These are phyloP conservation scores for Drosophila meridionalis DNA, from an alignment of 2,888 invertebrate genomes.

Conservation along the genomic window DNA sequence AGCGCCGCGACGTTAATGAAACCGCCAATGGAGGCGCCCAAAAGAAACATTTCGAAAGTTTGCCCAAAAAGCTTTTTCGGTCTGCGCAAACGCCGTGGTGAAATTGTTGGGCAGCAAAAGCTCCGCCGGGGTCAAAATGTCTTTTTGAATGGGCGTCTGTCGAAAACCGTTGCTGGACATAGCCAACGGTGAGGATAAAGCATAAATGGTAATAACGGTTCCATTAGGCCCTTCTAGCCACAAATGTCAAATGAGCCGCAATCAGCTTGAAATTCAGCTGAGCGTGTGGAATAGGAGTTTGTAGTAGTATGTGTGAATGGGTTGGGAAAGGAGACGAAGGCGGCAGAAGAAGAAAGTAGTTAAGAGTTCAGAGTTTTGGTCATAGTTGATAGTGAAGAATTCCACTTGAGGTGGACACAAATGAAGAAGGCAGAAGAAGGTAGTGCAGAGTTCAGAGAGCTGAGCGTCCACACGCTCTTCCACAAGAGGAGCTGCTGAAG, in stretches of 20 bases:
- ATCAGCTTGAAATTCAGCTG: slow-evolving; percentile 38
- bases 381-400: not conserved
- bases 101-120: slow-evolving; percentile 32
- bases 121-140: slow-evolving; percentile 39
- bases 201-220: not conserved
- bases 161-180: slow-evolving; percentile 38
- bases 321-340: not conserved
- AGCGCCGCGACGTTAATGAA: slow-evolving; percentile 79
- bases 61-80: slow-evolving; percentile 25
- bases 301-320: slow-evolving; percentile 15
- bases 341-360: not conserved
- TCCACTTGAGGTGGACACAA: not conserved
- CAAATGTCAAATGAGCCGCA: slow-evolving; percentile 50
- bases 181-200: not conserved
- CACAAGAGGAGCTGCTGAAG: too few species aligned
- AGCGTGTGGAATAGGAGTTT: not conserved
- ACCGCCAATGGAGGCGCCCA: slow-evolving; percentile 41
- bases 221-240: slow-evolving; percentile 1
- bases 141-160: slow-evolving; percentile 30
- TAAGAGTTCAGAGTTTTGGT: not conserved
- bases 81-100: slow-evolving; percentile 68
- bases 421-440: too few species aligned
- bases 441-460: too few species aligned
- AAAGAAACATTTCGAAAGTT: slow-evolving; percentile 41
- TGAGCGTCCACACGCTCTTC: too few species aligned